Base-by-base conservation (phyloP, 2,113 vertebrate genomes). In the Ahaetulla prasina region DNA sequence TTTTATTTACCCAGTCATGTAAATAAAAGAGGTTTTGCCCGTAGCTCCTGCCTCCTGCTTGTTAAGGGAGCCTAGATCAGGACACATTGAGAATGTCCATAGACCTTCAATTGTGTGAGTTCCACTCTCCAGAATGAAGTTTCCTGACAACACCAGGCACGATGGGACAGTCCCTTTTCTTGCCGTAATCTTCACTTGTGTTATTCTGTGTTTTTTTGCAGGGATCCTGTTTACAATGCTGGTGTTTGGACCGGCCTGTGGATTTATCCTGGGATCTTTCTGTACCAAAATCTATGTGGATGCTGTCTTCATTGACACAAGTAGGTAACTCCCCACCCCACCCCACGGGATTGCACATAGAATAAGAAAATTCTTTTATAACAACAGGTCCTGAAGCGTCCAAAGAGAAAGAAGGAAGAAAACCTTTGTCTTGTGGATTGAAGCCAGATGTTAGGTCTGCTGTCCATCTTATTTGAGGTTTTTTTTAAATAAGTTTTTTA, bases 231-330 rank as follows among this genome's bases (percentile, higher is more conserved):
- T 99, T 96, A 99, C 99, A 4, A 99, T 99, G 68, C 96, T 99
- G 97, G 99, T 99, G 89, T 99, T 99, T 57, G 99, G 99, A 93
- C 99, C 99, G 49, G 99, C 99, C 95, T 99, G 99, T 87, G 99
- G 99, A 91, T 99, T 99, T 97, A 99, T 99, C 96, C 98, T 99
- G 94, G 99, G 99, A 93, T 99, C 99, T 23, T 97, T 99, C 97
- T 99, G 99, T 97, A 99, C 99, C 94, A 99, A 99, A 97, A 98
- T 99, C 97, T 99, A 99, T 0, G 99, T 99, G 97, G 99, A 99
- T 86, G 98, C 98, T 1, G 97, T 99, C 97, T 99, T 99, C 97
- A 99, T 99, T 18, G 98, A 99, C 95, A 98, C 98, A 95, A 98
- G 99, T 99, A 97, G 98, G 96, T 87, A 10, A 30, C 1, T 3